Evolutionary conservation across 2,888 invertebrate species (phyloP), one percentile per base, ranked within the genome.

Genomic region (Thecocarcelia acutangulata): DNA sequence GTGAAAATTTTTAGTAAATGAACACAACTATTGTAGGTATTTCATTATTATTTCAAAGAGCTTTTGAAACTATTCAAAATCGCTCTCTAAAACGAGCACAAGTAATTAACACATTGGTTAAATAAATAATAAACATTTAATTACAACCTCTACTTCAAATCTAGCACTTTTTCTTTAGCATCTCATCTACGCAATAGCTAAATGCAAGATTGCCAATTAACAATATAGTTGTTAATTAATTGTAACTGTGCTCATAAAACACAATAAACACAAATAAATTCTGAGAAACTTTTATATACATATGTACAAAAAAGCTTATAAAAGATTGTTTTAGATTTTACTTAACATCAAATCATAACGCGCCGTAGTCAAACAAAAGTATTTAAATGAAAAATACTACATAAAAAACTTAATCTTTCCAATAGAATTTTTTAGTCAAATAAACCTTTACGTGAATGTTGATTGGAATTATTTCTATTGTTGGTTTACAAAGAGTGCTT

Each of bases 91-190:
- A 87, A 87, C 88, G 87, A 85, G 87, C 85, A 84, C 87, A 87
- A 87, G 88, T 89, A 90, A 90, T 90, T 90, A 89, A 88, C 88
- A 89, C 87, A 87, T 86, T 83, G 83, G 61, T 61, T 37, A 64
- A 77, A 69, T 11, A 58, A 69, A 33, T 58, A 79, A 66, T 68
- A 82, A 83, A 77, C 61, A 75, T 58, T 64, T 54, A 72, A 64
- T 61, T 48, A 69, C 63, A 54, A 63, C 54, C 68, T 59, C 50
- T 75, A 52, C 70, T 54, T 40, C 3, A 75, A 70, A 70, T 74
- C 44, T 77, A 69, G 48, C 77, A 69, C 58, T 66, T 74, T 68
- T 44, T 15, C 40, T n/a, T 44, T 13, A 50, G 50, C 50, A 74
- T 58, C 17, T 58, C 44, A 33, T 15, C 33, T 56, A 17, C 13